Base-by-base conservation (phyloP, 2,113 vertebrate genomes). In the Geococcyx californianus region DNA sequence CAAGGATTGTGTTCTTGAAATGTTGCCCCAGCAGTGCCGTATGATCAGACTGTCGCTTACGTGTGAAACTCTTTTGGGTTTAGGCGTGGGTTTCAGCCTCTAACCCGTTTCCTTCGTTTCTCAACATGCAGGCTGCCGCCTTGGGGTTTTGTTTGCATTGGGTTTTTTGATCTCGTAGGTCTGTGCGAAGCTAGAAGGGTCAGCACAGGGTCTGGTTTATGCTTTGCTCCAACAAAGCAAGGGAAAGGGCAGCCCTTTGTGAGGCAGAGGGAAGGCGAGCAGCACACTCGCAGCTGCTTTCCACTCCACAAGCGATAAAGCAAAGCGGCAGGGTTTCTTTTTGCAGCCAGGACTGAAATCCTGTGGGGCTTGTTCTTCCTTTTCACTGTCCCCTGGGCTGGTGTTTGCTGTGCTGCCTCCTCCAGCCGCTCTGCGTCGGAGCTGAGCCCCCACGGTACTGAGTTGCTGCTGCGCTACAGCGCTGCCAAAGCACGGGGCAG, bases 21-120 rank as follows among this genome's bases (percentile, higher is more conserved):
- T 3, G 16, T 90, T 52, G 44, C 81, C 94, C 96, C 74, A 31
- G n/a, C 73, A 96, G 92, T 84, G 91, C 96, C 94, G 76, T 89
- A 16, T 79, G 80, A 66, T 42, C 63, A 51, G 58, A 73, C 78
- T 1, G 4, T 70, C 16, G 28, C 42, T 92, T 90, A 84, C 2
- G 5, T 28, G 81, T 58, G 62, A 88, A 81, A n/a, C 70, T 64
- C 81, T 69, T 86, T 83, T 89, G 26, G 64, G 55, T 81, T 74
- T n/a, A 69, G 92, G 59, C 6, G 0, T 25, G 62, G 62, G 19
- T 79, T 63, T 64, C 84, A 68, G 63, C 96, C 66, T 90, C 90
- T 56, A 25, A 1, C 66, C 44, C 1, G 0, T 78, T 91, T 80
- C n/a, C 2, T 80, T 81, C 78, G 58, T 45, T 90, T 78, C 73